These are phyloP conservation scores for Tryphoninae sp. DNA, from an alignment of 2,888 invertebrate genomes.

Conservation along the genomic window DNA sequence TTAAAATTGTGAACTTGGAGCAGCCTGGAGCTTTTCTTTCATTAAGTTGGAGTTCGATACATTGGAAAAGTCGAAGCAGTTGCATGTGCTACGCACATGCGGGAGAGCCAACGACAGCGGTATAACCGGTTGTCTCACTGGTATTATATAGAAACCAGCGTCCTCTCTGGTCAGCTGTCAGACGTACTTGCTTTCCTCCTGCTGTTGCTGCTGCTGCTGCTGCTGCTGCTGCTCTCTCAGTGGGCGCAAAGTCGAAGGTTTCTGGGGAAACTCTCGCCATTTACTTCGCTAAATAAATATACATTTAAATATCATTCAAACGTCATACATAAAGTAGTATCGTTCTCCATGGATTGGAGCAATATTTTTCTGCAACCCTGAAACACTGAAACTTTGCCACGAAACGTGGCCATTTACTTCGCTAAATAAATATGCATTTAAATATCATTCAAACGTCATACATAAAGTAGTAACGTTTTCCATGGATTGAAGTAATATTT, in stretches of 20 bases:
- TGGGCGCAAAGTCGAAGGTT: conserved; percentile 64
- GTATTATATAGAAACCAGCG: conserved; percentile 39
- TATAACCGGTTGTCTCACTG: conserved; percentile 53
- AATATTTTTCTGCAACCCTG: too few species aligned
- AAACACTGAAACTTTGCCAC: too few species aligned
- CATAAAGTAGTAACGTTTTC: background rate
- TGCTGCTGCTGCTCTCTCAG: conserved; percentile 27
- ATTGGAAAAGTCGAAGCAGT: conserved; percentile 25
- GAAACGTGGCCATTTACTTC: background rate
- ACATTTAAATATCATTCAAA: background rate
- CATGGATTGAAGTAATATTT: too few species aligned
- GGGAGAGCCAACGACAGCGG: conserved; percentile 44
- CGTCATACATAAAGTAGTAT: background rate
- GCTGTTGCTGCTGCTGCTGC: conserved; percentile 17
- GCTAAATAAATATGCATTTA: background rate
- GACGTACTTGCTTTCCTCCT: conserved; percentile 1
- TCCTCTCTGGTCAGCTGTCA: conserved; percentile 57
- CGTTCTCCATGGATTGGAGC: too few species aligned
- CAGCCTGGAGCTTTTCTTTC: background rate
- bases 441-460: background rate
- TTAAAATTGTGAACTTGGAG: background rate
- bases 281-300: background rate
- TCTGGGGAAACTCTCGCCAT: conserved; percentile 41
- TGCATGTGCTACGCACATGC: conserved; percentile 18
- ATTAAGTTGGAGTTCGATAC: background rate